These are phyloP conservation scores for Arenicola marina DNA, from an alignment of 2,888 invertebrate species.

Conservation along the genomic window DNA sequence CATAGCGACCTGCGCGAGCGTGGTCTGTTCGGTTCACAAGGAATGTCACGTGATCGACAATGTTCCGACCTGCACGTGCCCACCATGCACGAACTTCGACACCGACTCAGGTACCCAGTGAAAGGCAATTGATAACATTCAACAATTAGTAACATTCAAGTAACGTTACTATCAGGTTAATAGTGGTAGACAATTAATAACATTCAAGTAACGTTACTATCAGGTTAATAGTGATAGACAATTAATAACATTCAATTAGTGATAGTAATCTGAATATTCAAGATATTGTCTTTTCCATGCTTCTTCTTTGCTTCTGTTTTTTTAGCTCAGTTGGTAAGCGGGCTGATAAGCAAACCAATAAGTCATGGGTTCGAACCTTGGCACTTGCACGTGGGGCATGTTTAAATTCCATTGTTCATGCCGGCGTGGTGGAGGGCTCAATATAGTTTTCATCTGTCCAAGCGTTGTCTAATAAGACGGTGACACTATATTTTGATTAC, in stretches of 20 bases:
- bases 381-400: too few species aligned
- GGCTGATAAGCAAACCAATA: too few species aligned
- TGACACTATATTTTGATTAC: too few species aligned
- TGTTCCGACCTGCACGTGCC: slow-evolving; percentile 3
- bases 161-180: not conserved
- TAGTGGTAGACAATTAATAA: not conserved
- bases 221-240: not conserved
- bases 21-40: not conserved
- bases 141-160: not conserved
- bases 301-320: too few species aligned
- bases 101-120: not conserved
- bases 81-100: not conserved
- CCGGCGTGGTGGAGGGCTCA: too few species aligned
- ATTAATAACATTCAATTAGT: not conserved
- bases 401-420: too few species aligned
- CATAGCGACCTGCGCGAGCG: not conserved
- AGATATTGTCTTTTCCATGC: too few species aligned
- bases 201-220: not conserved
- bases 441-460: too few species aligned
- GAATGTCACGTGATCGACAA: not conserved
- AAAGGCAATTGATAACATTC: not conserved
- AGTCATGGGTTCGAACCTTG: too few species aligned
- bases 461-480: too few species aligned
- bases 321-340: too few species aligned
- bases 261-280: too few species aligned